Percentiles rank a stretch among this genome's conserved stretches.
phyloP scores from a whole-genome alignment of 2,797 vertebrate species.

The Miichthys miiuy region DNA sequence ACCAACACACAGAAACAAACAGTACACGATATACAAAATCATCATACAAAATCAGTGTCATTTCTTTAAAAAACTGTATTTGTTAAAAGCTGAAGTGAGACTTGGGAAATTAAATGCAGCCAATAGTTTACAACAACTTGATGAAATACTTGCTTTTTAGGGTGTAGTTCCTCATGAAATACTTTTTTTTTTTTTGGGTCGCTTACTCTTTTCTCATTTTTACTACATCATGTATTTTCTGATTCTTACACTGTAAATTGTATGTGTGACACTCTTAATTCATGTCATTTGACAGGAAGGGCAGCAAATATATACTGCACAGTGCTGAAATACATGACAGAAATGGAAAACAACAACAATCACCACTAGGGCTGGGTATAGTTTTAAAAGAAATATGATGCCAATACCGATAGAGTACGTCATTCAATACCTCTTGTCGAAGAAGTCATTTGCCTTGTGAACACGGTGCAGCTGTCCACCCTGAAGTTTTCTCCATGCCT shows the following conservation, averaged over 20 bases:
- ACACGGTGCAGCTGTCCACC: too few species aligned
- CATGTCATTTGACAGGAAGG: slow-evolving; percentile 51
- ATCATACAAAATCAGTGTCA: slow-evolving; percentile 52
- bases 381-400: too few species aligned
- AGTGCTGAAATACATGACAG: slow-evolving; percentile 72
- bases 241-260: slow-evolving; percentile 81
- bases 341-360: slow-evolving; percentile 26
- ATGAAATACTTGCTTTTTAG: slow-evolving; percentile 76
- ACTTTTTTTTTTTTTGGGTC: slow-evolving; percentile 44
- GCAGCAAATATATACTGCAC: slow-evolving; percentile 57
- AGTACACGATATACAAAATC: slow-evolving; percentile 61
- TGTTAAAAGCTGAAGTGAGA: slow-evolving; percentile 67
- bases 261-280: slow-evolving; percentile 73
- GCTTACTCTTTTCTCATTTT: slow-evolving; percentile 72
- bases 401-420: too few species aligned
- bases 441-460: too few species aligned
- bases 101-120: slow-evolving; percentile 69
- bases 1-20: slow-evolving; percentile 48
- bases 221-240: slow-evolving; percentile 75
- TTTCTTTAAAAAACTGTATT: slow-evolving; percentile 38
- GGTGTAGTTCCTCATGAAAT: slow-evolving; percentile 66
- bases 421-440: too few species aligned
- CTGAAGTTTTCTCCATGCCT: too few species aligned
- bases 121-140: slow-evolving; percentile 80
- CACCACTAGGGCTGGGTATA: too few species aligned